Percentiles rank a stretch among this genome's conserved stretches.
phyloP scores from a whole-genome alignment of 1,140 invertebrate genomes.

The Drosophila insularis region DNA sequence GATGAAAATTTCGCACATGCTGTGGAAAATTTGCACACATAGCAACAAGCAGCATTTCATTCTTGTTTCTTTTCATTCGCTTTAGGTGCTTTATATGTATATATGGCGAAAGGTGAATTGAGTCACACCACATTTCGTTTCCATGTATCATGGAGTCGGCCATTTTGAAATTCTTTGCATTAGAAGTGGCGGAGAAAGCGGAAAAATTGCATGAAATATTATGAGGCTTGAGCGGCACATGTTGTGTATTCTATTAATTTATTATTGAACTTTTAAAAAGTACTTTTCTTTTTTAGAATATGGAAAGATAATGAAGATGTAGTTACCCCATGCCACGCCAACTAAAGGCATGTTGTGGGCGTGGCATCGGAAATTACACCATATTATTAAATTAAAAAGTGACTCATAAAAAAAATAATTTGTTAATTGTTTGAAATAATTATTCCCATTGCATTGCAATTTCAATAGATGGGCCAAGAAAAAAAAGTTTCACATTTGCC shows the following conservation, averaged over 20 bases:
- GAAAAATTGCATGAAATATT: slow-evolving; percentile 42
- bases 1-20: slow-evolving; percentile 31
- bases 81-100: neutral
- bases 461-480: neutral
- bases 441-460: neutral
- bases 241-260: neutral
- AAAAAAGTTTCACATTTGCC: slow-evolving; percentile 40
- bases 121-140: slow-evolving; percentile 47
- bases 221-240: slow-evolving; percentile 43
- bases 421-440: slow-evolving; percentile 13
- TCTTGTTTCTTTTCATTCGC: slow-evolving; percentile 39
- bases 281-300: neutral
- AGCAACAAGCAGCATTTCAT: slow-evolving; percentile 6
- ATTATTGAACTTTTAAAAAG: neutral
- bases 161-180: slow-evolving; percentile 67
- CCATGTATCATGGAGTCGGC: slow-evolving; percentile 33
- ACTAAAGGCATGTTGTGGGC: slow-evolving; percentile 37
- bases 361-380: slow-evolving; percentile 62
- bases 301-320: neutral
- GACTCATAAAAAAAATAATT: slow-evolving; percentile 21
- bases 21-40: slow-evolving; percentile 11
- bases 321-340: slow-evolving; percentile 10
- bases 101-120: slow-evolving; percentile 23
- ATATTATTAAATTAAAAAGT: slow-evolving; percentile 43
- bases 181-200: slow-evolving; percentile 35